Percentiles rank a stretch among this genome's conserved stretches.
Evolutionary conservation across 2,113 vertebrate species (phyloP).

Genomic region (Calyptommatus sinebrachiatus): DNA sequence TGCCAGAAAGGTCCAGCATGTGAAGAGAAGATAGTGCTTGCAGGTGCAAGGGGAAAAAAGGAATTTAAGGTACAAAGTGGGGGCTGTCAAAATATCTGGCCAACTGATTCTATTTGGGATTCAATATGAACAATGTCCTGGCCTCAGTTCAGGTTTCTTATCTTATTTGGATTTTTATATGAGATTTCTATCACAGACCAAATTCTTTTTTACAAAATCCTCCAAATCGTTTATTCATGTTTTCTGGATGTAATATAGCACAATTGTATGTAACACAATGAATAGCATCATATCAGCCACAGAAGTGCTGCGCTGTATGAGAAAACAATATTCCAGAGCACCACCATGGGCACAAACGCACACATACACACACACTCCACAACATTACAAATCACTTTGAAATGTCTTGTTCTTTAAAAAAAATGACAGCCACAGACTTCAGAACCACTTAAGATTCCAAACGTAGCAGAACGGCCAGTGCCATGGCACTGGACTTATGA

Average conservation of each 20-base stretch:
- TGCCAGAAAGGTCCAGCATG: too few species aligned
- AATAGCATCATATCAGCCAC: conserved; percentile 68
- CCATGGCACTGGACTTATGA: conserved; percentile 60
- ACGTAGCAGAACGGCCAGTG: conserved; percentile 50
- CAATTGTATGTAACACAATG: conserved; percentile 61
- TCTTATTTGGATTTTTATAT: background rate
- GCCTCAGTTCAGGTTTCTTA: background rate
- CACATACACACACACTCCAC: conserved; percentile 51
- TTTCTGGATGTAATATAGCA: conserved; percentile 48
- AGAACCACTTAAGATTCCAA: conserved; percentile 49
- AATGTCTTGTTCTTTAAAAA: conserved; percentile 35
- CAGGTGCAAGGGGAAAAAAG: too few species aligned
- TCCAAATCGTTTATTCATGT: conserved; percentile 75
- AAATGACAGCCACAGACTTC: conserved; percentile 56
- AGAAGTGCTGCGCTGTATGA: conserved; percentile 57
- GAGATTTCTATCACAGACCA: conserved; percentile 31
- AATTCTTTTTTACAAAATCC: conserved; percentile 69
- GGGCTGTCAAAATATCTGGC: too few species aligned
- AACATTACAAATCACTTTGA: conserved; percentile 70
- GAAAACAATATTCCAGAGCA: conserved; percentile 66
- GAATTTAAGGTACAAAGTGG: too few species aligned
- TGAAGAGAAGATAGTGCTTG: too few species aligned
- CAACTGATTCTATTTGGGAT: too few species aligned
- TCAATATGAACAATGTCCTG: too few species aligned
- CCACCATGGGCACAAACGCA: conserved; percentile 58